Conservation (phyloP, 1,140 invertebrate genomes). For the Chironomus striatipennis region DNA sequence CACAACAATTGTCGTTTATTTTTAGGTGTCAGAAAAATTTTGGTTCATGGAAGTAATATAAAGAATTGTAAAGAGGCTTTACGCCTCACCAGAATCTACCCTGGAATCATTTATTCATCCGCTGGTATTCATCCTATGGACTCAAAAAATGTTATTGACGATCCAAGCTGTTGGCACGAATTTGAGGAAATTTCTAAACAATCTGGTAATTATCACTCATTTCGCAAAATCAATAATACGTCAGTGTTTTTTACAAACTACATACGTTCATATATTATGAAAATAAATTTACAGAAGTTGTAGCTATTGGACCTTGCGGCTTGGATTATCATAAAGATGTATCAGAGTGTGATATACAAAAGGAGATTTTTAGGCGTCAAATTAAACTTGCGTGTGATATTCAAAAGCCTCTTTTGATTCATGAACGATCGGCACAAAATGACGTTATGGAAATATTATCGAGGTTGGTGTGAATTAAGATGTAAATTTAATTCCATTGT, state of each 20-base stretch:
- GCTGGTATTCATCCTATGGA: conserved; percentile 95
- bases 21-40: conserved; percentile 85
- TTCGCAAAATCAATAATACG: too few species aligned
- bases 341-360: conserved; percentile 78
- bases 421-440: conserved; percentile 82
- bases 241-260: too few species aligned
- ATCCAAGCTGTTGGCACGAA: conserved; percentile 58
- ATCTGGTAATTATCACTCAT: conserved; percentile 34
- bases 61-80: conserved; percentile 84
- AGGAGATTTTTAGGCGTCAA: conserved; percentile 82
- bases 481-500: not conserved
- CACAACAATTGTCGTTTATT: conserved; percentile 28
- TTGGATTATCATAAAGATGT: conserved; percentile 92
- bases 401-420: conserved; percentile 81
- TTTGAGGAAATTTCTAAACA: conserved; percentile 63
- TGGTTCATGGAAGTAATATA: conserved; percentile 85
- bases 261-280: too few species aligned
- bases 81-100: conserved; percentile 76
- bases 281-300: conserved; percentile 55
- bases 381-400: conserved; percentile 77
- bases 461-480: conserved; percentile 36
- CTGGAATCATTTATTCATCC: conserved; percentile 83
- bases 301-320: conserved; percentile 89
- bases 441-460: conserved; percentile 60
- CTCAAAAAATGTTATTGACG: conserved; percentile 84